Percentiles rank a stretch among this genome's conserved stretches.
These are phyloP conservation scores for Scortum barcoo DNA, from an alignment of 2,113 vertebrate species.

Conservation along the genomic window DNA sequence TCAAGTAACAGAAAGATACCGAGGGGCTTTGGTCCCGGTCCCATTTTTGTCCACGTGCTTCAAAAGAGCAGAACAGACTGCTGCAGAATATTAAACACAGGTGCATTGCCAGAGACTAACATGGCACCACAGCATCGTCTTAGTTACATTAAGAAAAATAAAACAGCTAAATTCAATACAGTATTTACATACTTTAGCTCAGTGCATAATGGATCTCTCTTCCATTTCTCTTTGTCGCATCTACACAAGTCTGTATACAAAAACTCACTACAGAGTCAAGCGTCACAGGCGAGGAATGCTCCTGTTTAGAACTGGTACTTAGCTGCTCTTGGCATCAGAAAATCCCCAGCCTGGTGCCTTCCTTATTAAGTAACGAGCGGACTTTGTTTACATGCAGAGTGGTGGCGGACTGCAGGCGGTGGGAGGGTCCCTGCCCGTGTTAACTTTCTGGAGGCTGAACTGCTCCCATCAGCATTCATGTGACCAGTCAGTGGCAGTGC, in stretches of 20 bases:
- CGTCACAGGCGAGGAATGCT: conserved; percentile 32
- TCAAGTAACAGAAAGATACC: conserved; percentile 48
- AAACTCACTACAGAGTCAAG: conserved; percentile 23
- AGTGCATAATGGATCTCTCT: conserved; percentile 56
- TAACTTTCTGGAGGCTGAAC: conserved; percentile 35
- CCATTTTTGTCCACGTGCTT: conserved; percentile 63
- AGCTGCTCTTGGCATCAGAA: conserved; percentile 38
- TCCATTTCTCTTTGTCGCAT: conserved; percentile 48
- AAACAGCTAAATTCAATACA: conserved; percentile 43
- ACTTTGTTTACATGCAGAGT: conserved; percentile 61
- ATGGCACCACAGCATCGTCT: conserved; percentile 26
- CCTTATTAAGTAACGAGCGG: conserved; percentile 62
- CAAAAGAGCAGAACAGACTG: conserved; percentile 48
- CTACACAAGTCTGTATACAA: conserved; percentile 36
- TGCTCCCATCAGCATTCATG: conserved; percentile 61
- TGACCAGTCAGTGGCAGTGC: conserved; percentile 55
- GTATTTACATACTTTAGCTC: conserved; percentile 66
- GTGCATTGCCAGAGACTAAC: conserved; percentile 46
- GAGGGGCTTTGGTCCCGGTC: conserved; percentile 51
- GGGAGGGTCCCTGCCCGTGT: conserved; percentile 36
- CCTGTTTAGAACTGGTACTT: conserved; percentile 39
- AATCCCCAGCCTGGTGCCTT: conserved; percentile 41
- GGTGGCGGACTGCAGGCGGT: conserved; percentile 30
- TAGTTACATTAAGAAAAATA: conserved; percentile 53
- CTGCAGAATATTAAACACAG: conserved; percentile 64